A percentile compares a stretch with the other conserved stretches of the same genome.
Conservation (phyloP, 2,888 invertebrate genomes). For the Paralinhomoeus sp. region DNA sequence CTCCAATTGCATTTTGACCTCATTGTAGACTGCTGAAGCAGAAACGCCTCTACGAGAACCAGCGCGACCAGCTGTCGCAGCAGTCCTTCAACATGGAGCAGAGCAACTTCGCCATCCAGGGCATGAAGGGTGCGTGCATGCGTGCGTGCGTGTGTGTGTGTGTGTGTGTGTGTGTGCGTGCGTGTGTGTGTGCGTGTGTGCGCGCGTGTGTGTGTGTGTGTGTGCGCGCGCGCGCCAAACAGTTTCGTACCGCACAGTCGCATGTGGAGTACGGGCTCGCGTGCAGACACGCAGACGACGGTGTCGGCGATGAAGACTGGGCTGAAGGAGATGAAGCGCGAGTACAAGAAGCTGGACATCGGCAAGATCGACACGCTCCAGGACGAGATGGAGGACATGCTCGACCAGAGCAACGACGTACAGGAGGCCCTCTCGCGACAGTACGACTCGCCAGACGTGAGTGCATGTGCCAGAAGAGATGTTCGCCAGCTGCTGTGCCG, state of each 20-base stretch:
- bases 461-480: too few relatives aligned
- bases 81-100: constrained; percentile 99
- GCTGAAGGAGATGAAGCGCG: constrained; percentile 87
- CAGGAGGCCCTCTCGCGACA: constrained; percentile 79
- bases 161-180: too few relatives aligned
- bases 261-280: too few relatives aligned
- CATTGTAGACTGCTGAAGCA: constrained; percentile 59
- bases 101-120: constrained; percentile 84
- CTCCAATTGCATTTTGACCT: too few relatives aligned
- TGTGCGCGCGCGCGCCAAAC: too few relatives aligned
- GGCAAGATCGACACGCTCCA: constrained; percentile 79
- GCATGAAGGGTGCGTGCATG: constrained; percentile 40
- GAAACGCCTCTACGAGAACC: constrained; percentile 72
- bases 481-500: too few relatives aligned
- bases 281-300: constrained; percentile 40
- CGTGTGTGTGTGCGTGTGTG: too few relatives aligned
- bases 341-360: constrained; percentile 91
- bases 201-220: too few relatives aligned
- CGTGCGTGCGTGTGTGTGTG: too few relatives aligned
- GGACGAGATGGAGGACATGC: constrained; percentile 86
- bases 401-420: constrained; percentile 89
- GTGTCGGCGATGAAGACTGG: constrained; percentile 92
- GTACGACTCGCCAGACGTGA: constrained; percentile 70
- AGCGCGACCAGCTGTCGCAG: constrained; percentile 65
- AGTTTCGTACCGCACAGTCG: too few relatives aligned